Conservation (phyloP, 2,888 invertebrate species). For the Caenorhabditis doughertyi region DNA sequence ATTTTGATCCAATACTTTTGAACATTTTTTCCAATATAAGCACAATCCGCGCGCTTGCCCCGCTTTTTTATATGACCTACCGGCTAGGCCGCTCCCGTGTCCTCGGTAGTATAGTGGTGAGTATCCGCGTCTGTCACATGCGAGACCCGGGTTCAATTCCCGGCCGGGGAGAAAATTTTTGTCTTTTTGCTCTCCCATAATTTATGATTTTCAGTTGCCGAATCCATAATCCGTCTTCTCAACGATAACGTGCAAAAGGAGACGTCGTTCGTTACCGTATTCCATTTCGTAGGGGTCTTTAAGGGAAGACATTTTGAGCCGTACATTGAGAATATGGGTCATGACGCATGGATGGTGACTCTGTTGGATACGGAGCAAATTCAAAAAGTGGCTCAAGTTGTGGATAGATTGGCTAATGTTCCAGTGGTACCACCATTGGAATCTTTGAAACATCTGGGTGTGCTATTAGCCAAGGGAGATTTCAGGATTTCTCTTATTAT, state of each 20-base stretch:
- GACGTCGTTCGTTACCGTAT: conserved; percentile 61
- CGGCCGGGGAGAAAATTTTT: conserved; percentile 75
- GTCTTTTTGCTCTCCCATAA: too few species aligned
- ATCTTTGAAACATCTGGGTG: conserved; percentile 78
- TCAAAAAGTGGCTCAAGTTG: conserved; percentile 73
- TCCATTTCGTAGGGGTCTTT: conserved; percentile 75
- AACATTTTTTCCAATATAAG: too few species aligned
- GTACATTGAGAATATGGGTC: conserved; percentile 72
- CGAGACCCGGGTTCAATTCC: conserved; percentile 76
- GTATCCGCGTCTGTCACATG: conserved; percentile 77
- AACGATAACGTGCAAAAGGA: conserved; percentile 61
- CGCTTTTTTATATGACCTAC: too few species aligned
- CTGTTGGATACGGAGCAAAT: conserved; percentile 73
- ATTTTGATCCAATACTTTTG: too few species aligned
- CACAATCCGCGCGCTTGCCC: too few species aligned
- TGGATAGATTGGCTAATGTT: conserved; percentile 77
- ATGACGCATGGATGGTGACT: conserved; percentile 80
- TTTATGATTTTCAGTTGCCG: conserved; percentile 72
- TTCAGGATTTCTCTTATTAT: conserved; percentile 53
- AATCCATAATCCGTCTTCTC: conserved; percentile 68
- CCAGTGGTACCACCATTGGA: conserved; percentile 82
- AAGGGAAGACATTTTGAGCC: conserved; percentile 72
- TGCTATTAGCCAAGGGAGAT: conserved; percentile 70
- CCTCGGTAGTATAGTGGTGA: conserved; percentile 75
- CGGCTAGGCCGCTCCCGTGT: too few species aligned